phyloP scores from a whole-genome alignment of 2,797 vertebrate genomes.

The Cottoperca gobio region DNA sequence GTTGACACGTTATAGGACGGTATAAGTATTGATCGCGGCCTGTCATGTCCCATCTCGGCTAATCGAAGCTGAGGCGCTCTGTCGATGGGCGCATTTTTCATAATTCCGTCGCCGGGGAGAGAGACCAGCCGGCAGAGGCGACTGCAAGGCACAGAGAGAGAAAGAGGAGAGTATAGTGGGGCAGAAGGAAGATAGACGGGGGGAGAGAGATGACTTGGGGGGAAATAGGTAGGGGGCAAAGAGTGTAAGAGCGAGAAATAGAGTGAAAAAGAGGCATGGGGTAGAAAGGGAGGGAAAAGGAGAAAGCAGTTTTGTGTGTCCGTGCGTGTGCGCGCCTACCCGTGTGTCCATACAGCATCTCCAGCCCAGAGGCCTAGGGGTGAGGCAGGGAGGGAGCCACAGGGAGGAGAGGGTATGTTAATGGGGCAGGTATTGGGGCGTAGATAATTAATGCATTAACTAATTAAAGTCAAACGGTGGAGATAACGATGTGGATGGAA shows the following conservation, averaged over 20 bases:
- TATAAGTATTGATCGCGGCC: constrained; percentile 99
- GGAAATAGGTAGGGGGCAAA: constrained; percentile 85
- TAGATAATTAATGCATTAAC: constrained; percentile 88
- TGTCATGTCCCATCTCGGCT: constrained; percentile 99
- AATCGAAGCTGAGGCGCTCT: constrained; percentile 99
- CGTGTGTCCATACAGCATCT: constrained; percentile 58
- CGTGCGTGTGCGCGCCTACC: constrained; percentile 21
- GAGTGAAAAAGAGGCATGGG: constrained; percentile 85
- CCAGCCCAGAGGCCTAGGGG: constrained; percentile 64
- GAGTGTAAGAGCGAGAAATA: constrained; percentile 86
- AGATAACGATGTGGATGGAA: constrained; percentile 83
- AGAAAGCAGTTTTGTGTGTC: constrained; percentile 49
- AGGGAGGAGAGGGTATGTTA: constrained; percentile 73
- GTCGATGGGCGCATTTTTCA: constrained; percentile 99
- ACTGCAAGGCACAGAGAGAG: constrained; percentile 90
- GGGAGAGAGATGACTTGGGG: constrained; percentile 80
- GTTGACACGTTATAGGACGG: constrained; percentile 99
- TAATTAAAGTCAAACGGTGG: constrained; percentile 85
- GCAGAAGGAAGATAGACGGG: constrained; percentile 76
- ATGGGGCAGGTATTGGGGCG: constrained; percentile 85
- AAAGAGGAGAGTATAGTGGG: constrained; percentile 77
- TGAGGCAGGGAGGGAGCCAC: constrained; percentile 64
- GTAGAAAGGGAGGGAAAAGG: constrained; percentile 62
- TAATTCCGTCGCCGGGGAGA: constrained; percentile 96
- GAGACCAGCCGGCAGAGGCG: constrained; percentile 87